These are phyloP conservation scores for Labeo rohita DNA, from an alignment of 2,113 vertebrate genomes.

Conservation along the genomic window DNA sequence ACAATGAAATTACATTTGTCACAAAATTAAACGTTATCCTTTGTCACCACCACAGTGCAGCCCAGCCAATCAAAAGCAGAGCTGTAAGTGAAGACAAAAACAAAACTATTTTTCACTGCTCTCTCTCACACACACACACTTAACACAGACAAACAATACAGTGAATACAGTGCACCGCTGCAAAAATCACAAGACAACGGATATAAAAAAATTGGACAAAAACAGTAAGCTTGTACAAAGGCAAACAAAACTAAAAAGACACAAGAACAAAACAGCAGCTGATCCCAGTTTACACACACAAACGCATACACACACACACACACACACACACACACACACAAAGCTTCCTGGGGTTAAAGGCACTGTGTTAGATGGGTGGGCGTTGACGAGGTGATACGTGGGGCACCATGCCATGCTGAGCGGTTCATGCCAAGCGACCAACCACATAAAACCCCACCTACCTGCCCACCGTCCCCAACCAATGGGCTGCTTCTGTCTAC, in stretches of 20 bases:
- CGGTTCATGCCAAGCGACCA: constrained; percentile 72
- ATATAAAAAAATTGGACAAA: constrained; percentile 49
- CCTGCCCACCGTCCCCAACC: constrained; percentile 77
- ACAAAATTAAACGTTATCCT: not conserved
- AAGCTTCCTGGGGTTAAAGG: constrained; percentile 42
- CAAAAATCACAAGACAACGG: constrained; percentile 18
- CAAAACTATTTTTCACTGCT: not conserved
- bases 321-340: constrained; percentile 1
- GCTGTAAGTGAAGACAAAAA: not conserved
- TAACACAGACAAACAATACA: not conserved
- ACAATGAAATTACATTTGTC: not conserved
- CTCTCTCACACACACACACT: constrained; percentile 24
- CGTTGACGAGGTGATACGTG: constrained; percentile 45
- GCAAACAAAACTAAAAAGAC: constrained; percentile 23
- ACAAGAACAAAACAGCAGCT: not conserved
- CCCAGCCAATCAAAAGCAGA: constrained; percentile 55
- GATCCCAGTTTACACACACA: constrained; percentile 11
- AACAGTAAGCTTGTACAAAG: constrained; percentile 51
- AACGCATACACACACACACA: too few species aligned
- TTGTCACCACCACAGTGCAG: constrained; percentile 47
- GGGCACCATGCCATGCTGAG: constrained; percentile 75
- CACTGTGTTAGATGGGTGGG: constrained; percentile 54
- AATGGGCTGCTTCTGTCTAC: constrained; percentile 76
- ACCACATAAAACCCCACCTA: constrained; percentile 71
- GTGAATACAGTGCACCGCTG: constrained; percentile 14